Conservation (phyloP, 2,888 invertebrate genomes). For the Eudemis profundana region DNA sequence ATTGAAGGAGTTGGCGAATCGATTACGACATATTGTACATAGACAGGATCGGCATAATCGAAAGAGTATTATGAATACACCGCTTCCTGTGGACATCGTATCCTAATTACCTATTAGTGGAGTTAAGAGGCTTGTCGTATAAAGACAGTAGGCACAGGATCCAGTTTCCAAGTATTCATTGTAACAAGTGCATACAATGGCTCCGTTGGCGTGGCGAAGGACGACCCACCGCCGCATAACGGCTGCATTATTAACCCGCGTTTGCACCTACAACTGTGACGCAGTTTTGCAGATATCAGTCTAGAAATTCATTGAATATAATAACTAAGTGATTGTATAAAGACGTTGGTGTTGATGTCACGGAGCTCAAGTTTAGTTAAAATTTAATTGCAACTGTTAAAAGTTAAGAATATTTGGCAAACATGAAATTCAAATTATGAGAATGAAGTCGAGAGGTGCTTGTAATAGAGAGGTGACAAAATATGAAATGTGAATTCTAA, state of each 20-base stretch:
- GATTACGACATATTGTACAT: conserved; percentile 51
- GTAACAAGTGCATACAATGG: conserved; percentile 73
- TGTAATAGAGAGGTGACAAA: background rate
- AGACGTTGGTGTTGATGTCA: background rate
- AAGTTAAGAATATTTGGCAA: background rate
- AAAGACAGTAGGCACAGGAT: conserved; percentile 66
- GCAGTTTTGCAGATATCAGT: conserved; percentile 52
- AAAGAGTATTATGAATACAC: conserved; percentile 11
- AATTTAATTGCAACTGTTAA: background rate
- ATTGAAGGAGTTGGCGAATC: conserved; percentile 58
- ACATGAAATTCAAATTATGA: conserved; percentile 2
- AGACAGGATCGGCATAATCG: conserved; percentile 8
- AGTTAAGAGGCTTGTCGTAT: conserved; percentile 60
- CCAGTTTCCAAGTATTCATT: conserved; percentile 80
- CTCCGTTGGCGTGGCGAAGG: conserved; percentile 80
- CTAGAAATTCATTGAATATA: background rate
- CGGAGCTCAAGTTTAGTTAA: background rate
- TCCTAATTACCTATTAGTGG: conserved; percentile 58
- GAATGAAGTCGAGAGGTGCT: background rate
- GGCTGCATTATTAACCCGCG: conserved; percentile 67
- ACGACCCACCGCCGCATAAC: conserved; percentile 76
- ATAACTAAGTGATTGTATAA: conserved; percentile 1
- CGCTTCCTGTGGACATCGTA: conserved; percentile 36
- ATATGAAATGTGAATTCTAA: background rate
- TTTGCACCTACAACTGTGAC: conserved; percentile 57